Evolutionary conservation across 2,113 vertebrate species (phyloP), one percentile per base, ranked within the genome.

Genomic region (Suricata suricatta): DNA sequence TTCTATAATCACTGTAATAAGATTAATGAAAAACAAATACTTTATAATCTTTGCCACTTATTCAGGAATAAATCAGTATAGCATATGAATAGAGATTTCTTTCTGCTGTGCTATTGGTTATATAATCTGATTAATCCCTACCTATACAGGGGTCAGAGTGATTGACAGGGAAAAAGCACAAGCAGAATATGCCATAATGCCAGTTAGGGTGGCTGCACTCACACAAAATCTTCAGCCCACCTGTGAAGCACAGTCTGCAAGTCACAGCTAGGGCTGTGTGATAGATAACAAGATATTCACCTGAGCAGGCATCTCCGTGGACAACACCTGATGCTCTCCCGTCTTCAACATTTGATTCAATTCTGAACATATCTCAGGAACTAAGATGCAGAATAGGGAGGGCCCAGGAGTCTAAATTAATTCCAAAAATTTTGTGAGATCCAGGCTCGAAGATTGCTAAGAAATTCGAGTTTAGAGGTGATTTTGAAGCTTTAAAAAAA

Each of bases 21-120:
- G 54, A 64, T 93, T 72, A 83, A 76, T 57, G 19, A 96, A 87
- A 97, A 97, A 69, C 12, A 92, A 19, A 83, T 66, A 71, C 7
- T 60, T 90, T n/a, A 21, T 52, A 25, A 50, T 64, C 5, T 95
- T 96, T 95, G 69, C 11, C 57, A 54, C 77, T 97, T 87, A 93
- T 57, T 77, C 27, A 64, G 41, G 57, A 50, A 77, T 5, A 29
- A 71, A 68, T 90, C 35, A 93, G 38, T n/a, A 69, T 33, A 85
- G 23, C 47, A 63, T 79, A 38, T 44, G n/a, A 96, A 35, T 35
- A 83, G 33, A 95, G 10, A 44, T 71, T 86, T 77, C 79, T 92
- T 92, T 92, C 10, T 89, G 5, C 50, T 81, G 0, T 47, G 3
- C 14, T 83, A 13, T 76, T 52, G 83, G 31, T 25, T 82, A 27